Evolutionary conservation across 2,797 vertebrate genomes (phyloP), one percentile per base, ranked within the genome.

Genomic region (Trachurus trachurus): DNA sequence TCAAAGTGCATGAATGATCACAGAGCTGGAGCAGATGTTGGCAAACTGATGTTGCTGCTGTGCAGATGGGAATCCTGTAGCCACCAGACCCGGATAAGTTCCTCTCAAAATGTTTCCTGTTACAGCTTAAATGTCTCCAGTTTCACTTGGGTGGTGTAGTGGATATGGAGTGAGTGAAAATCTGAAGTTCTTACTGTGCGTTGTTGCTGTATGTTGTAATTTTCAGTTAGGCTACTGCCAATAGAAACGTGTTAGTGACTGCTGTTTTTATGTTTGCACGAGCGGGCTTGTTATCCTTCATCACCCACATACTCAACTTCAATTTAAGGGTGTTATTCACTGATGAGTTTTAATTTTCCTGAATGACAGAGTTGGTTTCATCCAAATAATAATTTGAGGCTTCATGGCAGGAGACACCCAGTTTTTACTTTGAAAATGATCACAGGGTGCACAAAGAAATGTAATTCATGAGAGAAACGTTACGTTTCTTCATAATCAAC

Each of bases 1-100:
- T 98, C 85, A 95, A 96, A 92, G 94, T 78, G 75, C 95, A 89
- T 89, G 5, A 44, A 64, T 97, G 68, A 98, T 98, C 78, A 92
- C 94, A 89, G 95, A 94, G 52, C 95, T 95, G 87, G 93, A 96
- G 89, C 93, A 92, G 39, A 95, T 94, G 74, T 71, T 82, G 44
- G 70, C n/a, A 0, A 63, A 69, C 62, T 66, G 34, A 34, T 67
- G 74, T 58, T 83, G 74, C 47, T 75, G 21, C n/a, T 50, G 50
- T 76, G 69, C 74, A 80, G 71, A 81, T 84, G 80, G 60, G 77
- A 76, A 71, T 74, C 29, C 56, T 40, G 60, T 40, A 31, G 13
- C 56, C 37, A 66, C 15, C 37, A 45, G 29, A 73, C 26, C 12
- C 2, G 59, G 69, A 60, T 73, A 12, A 26, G 16, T 17, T 40